Conservation (phyloP, 37 sponge, comb jelly and placozoan genomes). For the Spongilla lacustris region DNA sequence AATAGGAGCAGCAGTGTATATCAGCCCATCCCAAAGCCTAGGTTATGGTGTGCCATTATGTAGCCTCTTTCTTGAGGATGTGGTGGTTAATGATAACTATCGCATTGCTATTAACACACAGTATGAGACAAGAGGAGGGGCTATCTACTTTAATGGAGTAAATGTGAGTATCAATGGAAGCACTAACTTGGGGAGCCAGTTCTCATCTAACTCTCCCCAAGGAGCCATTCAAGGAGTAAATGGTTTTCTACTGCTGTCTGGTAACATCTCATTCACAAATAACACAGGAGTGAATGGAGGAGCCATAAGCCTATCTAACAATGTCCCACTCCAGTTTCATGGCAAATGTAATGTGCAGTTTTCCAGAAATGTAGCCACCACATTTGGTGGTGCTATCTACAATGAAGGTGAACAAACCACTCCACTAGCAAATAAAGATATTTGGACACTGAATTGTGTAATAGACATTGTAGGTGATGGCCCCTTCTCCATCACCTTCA, state of each 20-base stretch:
- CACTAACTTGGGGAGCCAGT: slow-evolving; percentile 14
- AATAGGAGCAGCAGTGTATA: neutral
- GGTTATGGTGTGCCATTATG: neutral
- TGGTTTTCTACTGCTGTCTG: slow-evolving; percentile 17
- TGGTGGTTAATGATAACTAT: neutral
- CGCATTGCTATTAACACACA: neutral
- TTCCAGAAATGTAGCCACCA: neutral
- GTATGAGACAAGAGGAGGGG: neutral
- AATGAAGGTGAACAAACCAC: neutral
- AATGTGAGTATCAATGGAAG: slow-evolving; percentile 34
- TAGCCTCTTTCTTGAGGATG: slow-evolving; percentile 4
- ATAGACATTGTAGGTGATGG: neutral
- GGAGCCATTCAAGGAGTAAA: slow-evolving; percentile 20
- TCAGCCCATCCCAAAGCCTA: too few species aligned
- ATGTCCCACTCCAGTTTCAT: slow-evolving; percentile 5
- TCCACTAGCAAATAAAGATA: slow-evolving; percentile 8
- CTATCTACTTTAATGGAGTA: neutral
- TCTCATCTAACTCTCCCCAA: slow-evolving; percentile 21
- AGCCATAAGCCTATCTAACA: slow-evolving; percentile 28
- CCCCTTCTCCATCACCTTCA: slow-evolving; percentile 6
- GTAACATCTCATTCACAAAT: slow-evolving; percentile 7
- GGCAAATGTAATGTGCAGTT: slow-evolving; percentile 28
- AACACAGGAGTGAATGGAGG: slow-evolving; percentile 38
- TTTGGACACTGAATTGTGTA: neutral
- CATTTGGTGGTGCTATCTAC: slow-evolving; percentile 47